Percentiles rank a stretch among this genome's conserved stretches.
phyloP scores from a whole-genome alignment of 2,888 invertebrate genomes.

The Heliconius cydno region DNA sequence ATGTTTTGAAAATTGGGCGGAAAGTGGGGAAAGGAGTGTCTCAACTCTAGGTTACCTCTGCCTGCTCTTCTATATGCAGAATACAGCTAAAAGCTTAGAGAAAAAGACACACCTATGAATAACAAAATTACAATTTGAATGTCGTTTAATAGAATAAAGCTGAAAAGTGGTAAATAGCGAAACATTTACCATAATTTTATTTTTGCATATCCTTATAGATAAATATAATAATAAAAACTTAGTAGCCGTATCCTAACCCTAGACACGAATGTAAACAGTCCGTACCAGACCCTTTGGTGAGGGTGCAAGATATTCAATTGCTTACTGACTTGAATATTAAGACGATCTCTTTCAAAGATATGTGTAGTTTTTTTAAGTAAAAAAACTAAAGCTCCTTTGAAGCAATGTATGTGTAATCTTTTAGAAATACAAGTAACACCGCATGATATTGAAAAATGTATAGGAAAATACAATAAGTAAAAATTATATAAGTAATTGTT shows the following conservation, averaged over 20 bases:
- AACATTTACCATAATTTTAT: too few relatives aligned
- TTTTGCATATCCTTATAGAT: too few relatives aligned
- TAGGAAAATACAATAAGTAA: neutral
- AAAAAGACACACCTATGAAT: neutral
- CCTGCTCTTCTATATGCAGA: neutral
- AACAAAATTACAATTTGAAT: neutral
- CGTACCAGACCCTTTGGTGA: slow-evolving; percentile 48
- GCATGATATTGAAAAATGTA: neutral
- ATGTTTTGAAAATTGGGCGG: neutral
- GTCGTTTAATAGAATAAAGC: too few relatives aligned
- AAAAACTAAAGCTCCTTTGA: neutral
- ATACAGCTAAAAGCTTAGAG: neutral
- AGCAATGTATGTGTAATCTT: neutral
- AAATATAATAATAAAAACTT: neutral
- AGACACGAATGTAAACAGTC: slow-evolving; percentile 30
- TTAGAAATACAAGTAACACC: neutral
- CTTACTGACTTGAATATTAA: slow-evolving; percentile 49
- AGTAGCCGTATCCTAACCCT: slow-evolving; percentile 6
- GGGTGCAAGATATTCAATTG: slow-evolving; percentile 49
- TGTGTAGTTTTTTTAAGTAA: neutral
- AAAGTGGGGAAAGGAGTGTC: neutral
- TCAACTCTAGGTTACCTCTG: neutral
- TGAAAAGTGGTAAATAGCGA: too few relatives aligned
- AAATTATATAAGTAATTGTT: neutral
- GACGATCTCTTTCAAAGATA: neutral